Evolutionary conservation across 2,797 vertebrate genomes (phyloP), one percentile per base, ranked within the genome.

Genomic region (Halcyon leucocephala): DNA sequence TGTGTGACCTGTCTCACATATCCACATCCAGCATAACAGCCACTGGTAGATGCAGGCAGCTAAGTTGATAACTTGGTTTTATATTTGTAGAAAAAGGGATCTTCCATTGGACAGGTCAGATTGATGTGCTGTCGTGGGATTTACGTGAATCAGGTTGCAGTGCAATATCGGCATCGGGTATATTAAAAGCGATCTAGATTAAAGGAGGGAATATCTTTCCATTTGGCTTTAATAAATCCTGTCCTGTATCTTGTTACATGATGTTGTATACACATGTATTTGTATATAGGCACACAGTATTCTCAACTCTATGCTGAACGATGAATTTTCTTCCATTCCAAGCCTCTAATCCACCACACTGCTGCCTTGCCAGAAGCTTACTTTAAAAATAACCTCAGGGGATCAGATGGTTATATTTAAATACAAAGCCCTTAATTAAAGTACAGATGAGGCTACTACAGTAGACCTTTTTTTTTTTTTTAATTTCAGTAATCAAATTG

Each of bases 401-500:
- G 74, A 96, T 95, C 93, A 93, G 71, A 76, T 52, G 71, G 86
- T 54, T 95, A 86, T 96, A 95, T 97, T 96, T 96, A 96, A 93
- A 95, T 76, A 95, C 88, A 95, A 97, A 96, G 89, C 95, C 91
- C 84, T 95, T 97, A 97, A 97, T 96, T 95, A 95, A 96, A 93
- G 73, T 86, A 95, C 88, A 95, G 91, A 94, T 82, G 70, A 94
- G 90, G 80, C 95, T 95, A 95, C 67, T 95, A 79, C 25, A 46
- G 51, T 74, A 86, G 60, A 35, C 44, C 14, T 90, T 60, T 88
- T 84, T 54, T 55, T 58, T 90, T 69, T 88, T 86, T 67, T 65
- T n/a, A n/a, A 54, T 89, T 91, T 91, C 33, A 9, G 52, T 86
- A 91, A 96, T 96, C 88, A 91, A 86, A 93, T 93, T 70, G 86